Evolutionary conservation across 37 sponge, comb jelly and placozoan species (phyloP), one percentile per base, ranked within the genome.

Genomic region (Petrosia ficiformis): DNA sequence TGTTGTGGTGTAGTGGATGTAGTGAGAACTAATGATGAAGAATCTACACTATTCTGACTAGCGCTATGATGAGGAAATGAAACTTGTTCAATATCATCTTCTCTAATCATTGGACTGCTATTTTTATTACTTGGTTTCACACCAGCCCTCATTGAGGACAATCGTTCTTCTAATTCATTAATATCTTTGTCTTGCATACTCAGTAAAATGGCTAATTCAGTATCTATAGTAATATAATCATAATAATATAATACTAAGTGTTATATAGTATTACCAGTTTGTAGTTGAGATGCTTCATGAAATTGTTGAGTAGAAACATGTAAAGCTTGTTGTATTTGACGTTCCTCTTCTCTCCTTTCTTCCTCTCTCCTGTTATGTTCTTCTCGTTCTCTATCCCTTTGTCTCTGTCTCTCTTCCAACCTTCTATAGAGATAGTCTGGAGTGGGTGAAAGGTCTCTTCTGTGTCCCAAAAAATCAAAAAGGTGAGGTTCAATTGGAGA

Each of bases 161-260:
- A n/a, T n/a, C n/a, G n/a, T n/a, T n/a, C n/a, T n/a, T n/a, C n/a
- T n/a, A n/a, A n/a, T n/a, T n/a, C n/a, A n/a, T n/a, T n/a, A n/a
- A n/a, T n/a, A n/a, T n/a, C n/a, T n/a, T 4, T 3, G 2, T 26
- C 36, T n/a, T 54, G 44, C 25, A 77, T 30, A 59, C 84, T 83
- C 32, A 76, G 56, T 1, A 54, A 39, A 42, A 69, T 83, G 4
- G 84, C 84, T 21, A 39, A 21, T 60, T 83, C 84, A 24, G 76
- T 71, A 38, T 83, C 84, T 83, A 41, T 1, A 10, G 19, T 28
- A 42, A 25, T 26, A 44, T 39, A 21, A 61, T 39, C 10, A n/a
- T n/a, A n/a, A n/a, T n/a, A n/a, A n/a, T n/a, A n/a, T n/a, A n/a
- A n/a, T 43, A 57, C 61, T 36, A 5, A 32, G 36, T 37, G n/a